These are phyloP conservation scores for Linhomoeus sp. DNA, from an alignment of 2,888 invertebrate genomes.

Conservation along the genomic window DNA sequence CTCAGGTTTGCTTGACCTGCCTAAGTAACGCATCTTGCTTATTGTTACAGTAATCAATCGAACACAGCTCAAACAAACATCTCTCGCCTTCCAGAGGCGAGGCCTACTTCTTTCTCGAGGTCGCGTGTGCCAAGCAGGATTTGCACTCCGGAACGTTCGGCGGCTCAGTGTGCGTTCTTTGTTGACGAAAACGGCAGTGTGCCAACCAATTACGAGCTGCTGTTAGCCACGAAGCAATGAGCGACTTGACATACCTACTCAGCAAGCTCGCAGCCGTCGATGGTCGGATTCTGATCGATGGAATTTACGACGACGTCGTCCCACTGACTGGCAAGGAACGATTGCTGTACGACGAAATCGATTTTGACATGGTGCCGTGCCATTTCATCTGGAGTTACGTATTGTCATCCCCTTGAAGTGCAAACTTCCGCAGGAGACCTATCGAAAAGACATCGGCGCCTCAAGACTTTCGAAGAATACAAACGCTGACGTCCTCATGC, in stretches of 20 bases:
- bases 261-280: constrained; percentile 60
- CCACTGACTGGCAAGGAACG: constrained; percentile 32
- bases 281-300: constrained; percentile 63
- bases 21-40: no score
- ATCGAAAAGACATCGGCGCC: constrained; percentile 48
- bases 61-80: no score
- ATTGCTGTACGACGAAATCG: constrained; percentile 54
- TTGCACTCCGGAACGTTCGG: constrained; percentile 89
- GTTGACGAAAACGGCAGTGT: no score
- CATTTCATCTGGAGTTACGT: no score
- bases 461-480: constrained; percentile 45
- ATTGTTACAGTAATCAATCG: no score
- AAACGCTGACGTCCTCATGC: constrained; percentile 58
- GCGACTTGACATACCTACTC: constrained; percentile 68
- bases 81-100: constrained; percentile 40
- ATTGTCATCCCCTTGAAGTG: no score
- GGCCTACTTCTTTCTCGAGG: constrained; percentile 60
- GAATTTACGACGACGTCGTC: constrained; percentile 57
- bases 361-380: constrained; percentile 56
- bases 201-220: no score
- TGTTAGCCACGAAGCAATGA: constrained; percentile 60
- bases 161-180: constrained; percentile 61
- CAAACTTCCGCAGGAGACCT: constrained; percentile 47
- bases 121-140: constrained; percentile 57
- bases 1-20: constrained; percentile 35